Conservation (phyloP, 2,888 invertebrate genomes). For the Mythimna impura region DNA sequence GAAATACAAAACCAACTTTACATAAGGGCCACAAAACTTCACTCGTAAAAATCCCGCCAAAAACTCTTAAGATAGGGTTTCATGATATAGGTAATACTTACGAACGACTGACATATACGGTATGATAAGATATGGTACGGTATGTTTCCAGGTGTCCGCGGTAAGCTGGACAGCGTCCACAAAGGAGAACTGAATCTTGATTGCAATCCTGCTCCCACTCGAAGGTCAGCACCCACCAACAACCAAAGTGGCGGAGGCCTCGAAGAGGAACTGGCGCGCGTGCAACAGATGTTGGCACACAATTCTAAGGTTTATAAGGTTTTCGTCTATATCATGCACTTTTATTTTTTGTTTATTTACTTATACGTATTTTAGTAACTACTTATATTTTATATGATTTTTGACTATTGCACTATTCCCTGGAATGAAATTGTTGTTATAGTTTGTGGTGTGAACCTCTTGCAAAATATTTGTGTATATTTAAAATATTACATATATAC, state of each 20-base stretch:
- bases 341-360: conserved; percentile 76
- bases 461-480: conserved; percentile 21
- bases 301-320: conserved; percentile 96
- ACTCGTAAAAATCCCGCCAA: no score
- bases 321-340: conserved; percentile 91
- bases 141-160: conserved; percentile 79
- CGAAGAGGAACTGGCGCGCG: conserved; percentile 95
- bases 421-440: background rate
- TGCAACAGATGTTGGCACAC: conserved; percentile 96
- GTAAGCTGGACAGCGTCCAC: conserved; percentile 80
- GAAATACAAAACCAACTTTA: no score
- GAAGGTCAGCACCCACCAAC: conserved; percentile 52
- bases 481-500: background rate
- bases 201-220: conserved; percentile 37
- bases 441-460: background rate
- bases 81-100: background rate
- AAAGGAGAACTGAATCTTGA: conserved; percentile 67
- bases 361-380: conserved; percentile 50
- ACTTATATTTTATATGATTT: conserved; percentile 8
- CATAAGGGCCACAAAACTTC: no score
- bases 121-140: background rate
- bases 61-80: no score
- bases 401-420: conserved; percentile 22
- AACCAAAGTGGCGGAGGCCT: conserved; percentile 81
- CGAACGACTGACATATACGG: background rate